A percentile compares a stretch with the other conserved stretches of the same genome.
Evolutionary conservation across 64 coral and sea anemone species (phyloP).

Genomic region (Acropora yongei): DNA sequence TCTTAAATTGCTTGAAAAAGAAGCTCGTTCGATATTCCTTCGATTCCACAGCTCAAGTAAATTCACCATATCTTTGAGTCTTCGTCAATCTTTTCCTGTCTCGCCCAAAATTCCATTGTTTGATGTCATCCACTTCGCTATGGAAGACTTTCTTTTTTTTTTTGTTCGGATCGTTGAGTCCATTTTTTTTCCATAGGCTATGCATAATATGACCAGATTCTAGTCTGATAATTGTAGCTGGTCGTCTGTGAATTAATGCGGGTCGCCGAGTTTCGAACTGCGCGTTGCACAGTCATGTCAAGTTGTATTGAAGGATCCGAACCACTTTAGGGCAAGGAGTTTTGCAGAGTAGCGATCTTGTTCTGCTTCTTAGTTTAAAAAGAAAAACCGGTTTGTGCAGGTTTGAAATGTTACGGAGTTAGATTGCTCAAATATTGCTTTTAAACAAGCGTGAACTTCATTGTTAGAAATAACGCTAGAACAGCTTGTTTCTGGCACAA

Average conservation of each 20-base stretch:
- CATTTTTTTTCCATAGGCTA: neutral
- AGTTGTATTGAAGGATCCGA: too few relatives aligned
- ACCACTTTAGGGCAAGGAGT: neutral
- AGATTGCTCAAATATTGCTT: neutral
- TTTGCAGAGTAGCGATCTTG: neutral
- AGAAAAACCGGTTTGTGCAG: too few relatives aligned
- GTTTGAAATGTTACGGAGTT: neutral
- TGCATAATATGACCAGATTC: neutral
- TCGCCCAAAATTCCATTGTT: neutral
- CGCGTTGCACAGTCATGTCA: neutral
- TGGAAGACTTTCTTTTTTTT: neutral
- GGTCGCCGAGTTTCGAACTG: neutral
- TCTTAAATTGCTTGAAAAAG: neutral
- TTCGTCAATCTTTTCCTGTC: constrained; percentile 22
- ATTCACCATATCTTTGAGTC: neutral
- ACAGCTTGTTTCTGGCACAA: neutral
- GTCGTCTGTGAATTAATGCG: neutral
- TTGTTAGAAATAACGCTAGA: neutral
- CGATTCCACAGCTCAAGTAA: neutral
- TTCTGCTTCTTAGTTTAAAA: neutral
- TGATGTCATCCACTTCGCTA: neutral
- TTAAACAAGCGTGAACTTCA: neutral
- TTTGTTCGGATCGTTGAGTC: neutral
- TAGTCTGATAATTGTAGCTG: neutral
- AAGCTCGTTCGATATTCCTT: constrained; percentile 12